These are phyloP conservation scores for Nannobrachium achirus DNA, from an alignment of 2,113 vertebrate species.

Conservation along the genomic window DNA sequence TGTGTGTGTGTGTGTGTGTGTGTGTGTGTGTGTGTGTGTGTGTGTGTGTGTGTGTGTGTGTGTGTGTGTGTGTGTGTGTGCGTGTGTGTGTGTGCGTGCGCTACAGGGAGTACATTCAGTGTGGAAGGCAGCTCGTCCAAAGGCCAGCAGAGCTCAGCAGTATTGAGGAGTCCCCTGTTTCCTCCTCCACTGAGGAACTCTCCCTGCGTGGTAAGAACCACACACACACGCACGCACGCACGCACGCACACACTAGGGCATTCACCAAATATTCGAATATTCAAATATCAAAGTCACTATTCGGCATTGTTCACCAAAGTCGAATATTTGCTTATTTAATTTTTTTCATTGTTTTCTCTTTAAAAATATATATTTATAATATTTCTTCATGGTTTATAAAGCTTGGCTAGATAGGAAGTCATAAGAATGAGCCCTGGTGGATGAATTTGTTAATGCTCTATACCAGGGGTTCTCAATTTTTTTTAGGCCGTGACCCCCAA, in stretches of 20 bases:
- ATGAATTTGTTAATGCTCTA: too few species aligned
- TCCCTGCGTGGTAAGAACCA: conserved; percentile 86
- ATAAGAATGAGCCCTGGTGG: too few species aligned
- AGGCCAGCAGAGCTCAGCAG: conserved; percentile 71
- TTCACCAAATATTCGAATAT: too few species aligned
- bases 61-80: conserved; percentile 33
- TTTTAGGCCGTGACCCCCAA: too few species aligned
- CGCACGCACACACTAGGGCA: background rate
- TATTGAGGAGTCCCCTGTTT: conserved; percentile 86
- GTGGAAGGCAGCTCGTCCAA: conserved; percentile 85
- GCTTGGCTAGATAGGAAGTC: too few species aligned
- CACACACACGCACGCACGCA: background rate
- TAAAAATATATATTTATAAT: too few species aligned
- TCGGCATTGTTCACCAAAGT: too few species aligned
- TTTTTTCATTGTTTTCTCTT: too few species aligned
- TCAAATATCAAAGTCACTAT: too few species aligned
- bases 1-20: conserved; percentile 18
- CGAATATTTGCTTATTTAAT: too few species aligned
- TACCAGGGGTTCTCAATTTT: too few species aligned
- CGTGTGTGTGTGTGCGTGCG: background rate
- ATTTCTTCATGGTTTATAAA: too few species aligned
- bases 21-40: conserved; percentile 36
- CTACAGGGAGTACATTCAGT: conserved; percentile 81
- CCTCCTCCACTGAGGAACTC: conserved; percentile 93
- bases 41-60: conserved; percentile 8